Base-by-base conservation (phyloP, 1,140 invertebrate species). In the Diorhabda carinulata region DNA sequence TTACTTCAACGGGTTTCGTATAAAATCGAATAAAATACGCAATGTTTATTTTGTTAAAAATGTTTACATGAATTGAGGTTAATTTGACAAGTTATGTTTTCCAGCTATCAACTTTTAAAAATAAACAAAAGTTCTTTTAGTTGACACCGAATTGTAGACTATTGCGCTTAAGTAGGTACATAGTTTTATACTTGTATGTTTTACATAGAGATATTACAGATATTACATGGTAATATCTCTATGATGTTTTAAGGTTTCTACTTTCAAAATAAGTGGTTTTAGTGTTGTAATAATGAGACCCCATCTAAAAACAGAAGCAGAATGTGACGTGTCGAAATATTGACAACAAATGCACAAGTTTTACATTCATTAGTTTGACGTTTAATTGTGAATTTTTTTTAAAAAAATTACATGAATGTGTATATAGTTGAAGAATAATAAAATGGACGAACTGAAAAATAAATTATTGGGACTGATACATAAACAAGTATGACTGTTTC, bases 361-460 rank as follows among this genome's bases (percentile, higher is more conserved):
- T 25, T 25, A 25, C 25, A 25, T 25, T 25, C 25, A 25, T 52
- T n/a, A 52, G 47, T 4, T 52, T 52, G 47, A 52, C 47, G 47
- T 52, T 52, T 52, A 52, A 6, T 8, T 52, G 47, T 52, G 47
- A 52, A 52, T 52, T 52, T 52, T 52, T 2, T 52, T 52, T 52
- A 52, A 52, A 25, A 52, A 4, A 52, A 52, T 52, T 52, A 52
- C 2, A 52, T 52, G n/a, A 52, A 52, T 52, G n/a, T 52, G 47
- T 52, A 40, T 64, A 9, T 57, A 45, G 52, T 65, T 57, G 69
- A 85, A 85, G 83, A 82, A 70, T 41, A 70, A 72, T 45, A 76
- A 75, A 74, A 85, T 85, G 83, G 84, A 85, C 67, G 84, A 85
- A 74, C 76, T 86, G 67, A 85, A 84, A 79, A 79, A 81, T 47